A percentile compares a stretch with the other conserved stretches of the same genome.
Evolutionary conservation across 2,113 vertebrate genomes (phyloP).

Genomic region (Psilopogon haemacephalus): DNA sequence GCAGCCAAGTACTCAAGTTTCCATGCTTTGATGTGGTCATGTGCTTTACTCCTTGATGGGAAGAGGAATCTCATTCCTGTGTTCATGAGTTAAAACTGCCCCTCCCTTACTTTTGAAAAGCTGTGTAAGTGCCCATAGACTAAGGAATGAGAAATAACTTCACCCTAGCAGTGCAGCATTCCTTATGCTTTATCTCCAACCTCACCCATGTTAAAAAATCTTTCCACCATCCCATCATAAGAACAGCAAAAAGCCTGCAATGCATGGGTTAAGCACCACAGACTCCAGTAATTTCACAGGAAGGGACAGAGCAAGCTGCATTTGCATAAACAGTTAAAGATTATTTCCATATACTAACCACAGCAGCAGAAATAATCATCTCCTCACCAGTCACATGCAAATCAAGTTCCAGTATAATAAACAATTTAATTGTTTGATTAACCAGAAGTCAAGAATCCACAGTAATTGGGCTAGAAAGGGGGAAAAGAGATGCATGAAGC

Average conservation of each 20-base stretch:
- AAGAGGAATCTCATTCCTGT: not conserved
- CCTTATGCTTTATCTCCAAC: not conserved
- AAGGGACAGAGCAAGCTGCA: not conserved
- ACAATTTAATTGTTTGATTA: not conserved
- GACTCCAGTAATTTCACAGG: not conserved
- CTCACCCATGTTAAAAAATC: not conserved
- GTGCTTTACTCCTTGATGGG: not conserved
- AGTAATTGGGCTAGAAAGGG: not conserved
- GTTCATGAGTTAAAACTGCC: not conserved
- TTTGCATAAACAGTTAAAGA: not conserved
- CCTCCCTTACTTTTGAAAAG: not conserved
- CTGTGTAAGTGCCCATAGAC: not conserved
- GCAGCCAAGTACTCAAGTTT: not conserved
- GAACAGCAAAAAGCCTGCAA: not conserved
- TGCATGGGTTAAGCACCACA: not conserved
- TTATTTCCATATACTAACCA: constrained; percentile 1
- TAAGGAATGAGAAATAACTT: not conserved
- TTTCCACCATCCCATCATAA: not conserved
- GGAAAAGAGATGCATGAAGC: not conserved
- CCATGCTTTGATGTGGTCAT: not conserved
- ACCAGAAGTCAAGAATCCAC: not conserved
- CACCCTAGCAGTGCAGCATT: not conserved
- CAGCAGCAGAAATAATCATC: not conserved
- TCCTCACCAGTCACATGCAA: not conserved
- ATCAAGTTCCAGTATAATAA: not conserved